These are phyloP conservation scores for Orestias chungarensis DNA, from an alignment of 2,797 vertebrate genomes.

Conservation along the genomic window DNA sequence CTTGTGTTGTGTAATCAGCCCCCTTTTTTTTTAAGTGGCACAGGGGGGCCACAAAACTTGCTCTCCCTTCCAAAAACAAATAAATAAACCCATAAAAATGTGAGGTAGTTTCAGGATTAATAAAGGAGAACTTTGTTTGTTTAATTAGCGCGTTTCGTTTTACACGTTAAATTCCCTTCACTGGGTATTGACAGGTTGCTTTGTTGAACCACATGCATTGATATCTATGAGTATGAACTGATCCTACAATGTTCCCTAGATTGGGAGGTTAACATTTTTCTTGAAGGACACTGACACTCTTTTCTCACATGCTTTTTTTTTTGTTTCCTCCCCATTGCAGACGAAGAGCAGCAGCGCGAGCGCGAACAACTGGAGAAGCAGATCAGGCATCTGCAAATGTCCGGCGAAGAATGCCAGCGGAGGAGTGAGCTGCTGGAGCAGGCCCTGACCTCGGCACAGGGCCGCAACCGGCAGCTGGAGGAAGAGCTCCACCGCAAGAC, in stretches of 20 bases:
- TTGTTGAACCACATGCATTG: slow-evolving; percentile 25
- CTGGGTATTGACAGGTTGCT: slow-evolving; percentile 1
- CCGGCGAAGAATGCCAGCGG: slow-evolving; percentile 89
- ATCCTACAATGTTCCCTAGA: background rate
- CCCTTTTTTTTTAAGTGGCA: slow-evolving; percentile 57
- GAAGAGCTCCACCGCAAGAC: slow-evolving; percentile 92
- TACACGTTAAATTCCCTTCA: background rate
- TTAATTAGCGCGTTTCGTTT: background rate
- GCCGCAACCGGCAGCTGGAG: slow-evolving; percentile 85
- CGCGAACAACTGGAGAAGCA: slow-evolving; percentile 89
- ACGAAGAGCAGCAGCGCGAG: slow-evolving; percentile 90
- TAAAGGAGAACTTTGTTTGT: slow-evolving; percentile 1
- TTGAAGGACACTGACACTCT: background rate
- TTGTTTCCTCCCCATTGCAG: slow-evolving; percentile 65
- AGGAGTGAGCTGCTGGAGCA: slow-evolving; percentile 89
- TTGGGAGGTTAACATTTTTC: slow-evolving; percentile 3
- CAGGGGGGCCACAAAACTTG: slow-evolving; percentile 35
- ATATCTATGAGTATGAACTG: slow-evolving; percentile 38
- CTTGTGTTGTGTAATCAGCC: slow-evolving; percentile 77
- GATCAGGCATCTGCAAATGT: slow-evolving; percentile 81
- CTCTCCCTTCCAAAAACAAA: slow-evolving; percentile 19
- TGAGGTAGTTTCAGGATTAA: background rate
- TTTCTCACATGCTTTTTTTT: background rate
- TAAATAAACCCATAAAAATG: slow-evolving; percentile 23
- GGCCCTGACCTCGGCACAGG: slow-evolving; percentile 86